Evolutionary conservation across 2,797 vertebrate species (phyloP).

Genomic region (Xiphophorus birchmanni): DNA sequence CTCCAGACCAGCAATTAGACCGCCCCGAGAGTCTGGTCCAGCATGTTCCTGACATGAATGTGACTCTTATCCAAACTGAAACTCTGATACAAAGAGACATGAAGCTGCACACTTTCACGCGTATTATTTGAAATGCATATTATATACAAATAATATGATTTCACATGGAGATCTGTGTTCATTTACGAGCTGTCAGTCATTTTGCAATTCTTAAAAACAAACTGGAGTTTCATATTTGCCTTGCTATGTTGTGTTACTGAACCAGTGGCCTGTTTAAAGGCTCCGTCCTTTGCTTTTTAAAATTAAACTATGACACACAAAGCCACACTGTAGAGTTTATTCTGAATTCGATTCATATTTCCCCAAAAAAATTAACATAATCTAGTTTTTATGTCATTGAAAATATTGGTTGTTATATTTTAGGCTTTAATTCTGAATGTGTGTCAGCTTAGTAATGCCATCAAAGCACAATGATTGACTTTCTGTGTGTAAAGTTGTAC

Average conservation of each 20-base stretch:
- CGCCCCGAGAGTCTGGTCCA: conserved; percentile 64
- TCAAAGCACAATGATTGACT: background rate
- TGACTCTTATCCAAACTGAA: conserved; percentile 60
- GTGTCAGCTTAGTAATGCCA: background rate
- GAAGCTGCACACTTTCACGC: conserved; percentile 13
- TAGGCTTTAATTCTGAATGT: background rate
- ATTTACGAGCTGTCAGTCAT: conserved; percentile 75
- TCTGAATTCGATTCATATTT: conserved; percentile 17
- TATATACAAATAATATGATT: conserved; percentile 31
- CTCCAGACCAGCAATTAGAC: conserved; percentile 76
- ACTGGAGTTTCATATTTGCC: conserved; percentile 54
- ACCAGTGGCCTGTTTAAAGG: conserved; percentile 40
- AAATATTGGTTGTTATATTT: background rate
- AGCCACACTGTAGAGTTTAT: background rate
- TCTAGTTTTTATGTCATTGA: background rate
- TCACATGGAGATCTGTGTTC: conserved; percentile 53
- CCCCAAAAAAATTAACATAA: conserved; percentile 10
- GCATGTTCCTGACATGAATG: conserved; percentile 65
- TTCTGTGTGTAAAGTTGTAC: background rate
- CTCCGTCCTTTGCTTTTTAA: conserved; percentile 12
- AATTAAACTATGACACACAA: conserved; percentile 16
- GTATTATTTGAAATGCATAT: conserved; percentile 20
- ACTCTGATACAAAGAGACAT: conserved; percentile 15
- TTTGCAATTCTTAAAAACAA: conserved; percentile 24
- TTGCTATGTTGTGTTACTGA: conserved; percentile 52